Evolutionary conservation across 2,113 vertebrate species (phyloP).

Genomic region (Rhynchomys soricoides): DNA sequence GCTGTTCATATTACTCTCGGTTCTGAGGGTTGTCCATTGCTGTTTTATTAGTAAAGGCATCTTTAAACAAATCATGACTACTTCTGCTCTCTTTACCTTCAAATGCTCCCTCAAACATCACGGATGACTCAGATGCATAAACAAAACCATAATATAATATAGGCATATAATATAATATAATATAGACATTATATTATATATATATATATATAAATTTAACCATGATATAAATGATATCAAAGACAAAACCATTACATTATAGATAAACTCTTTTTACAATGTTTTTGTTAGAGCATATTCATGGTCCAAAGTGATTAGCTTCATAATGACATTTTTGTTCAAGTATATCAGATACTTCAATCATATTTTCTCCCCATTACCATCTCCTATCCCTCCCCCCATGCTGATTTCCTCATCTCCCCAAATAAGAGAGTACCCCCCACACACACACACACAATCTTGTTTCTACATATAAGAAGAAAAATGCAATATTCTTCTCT

Average conservation of each 20-base stretch:
- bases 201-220: no score
- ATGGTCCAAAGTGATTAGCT: not conserved
- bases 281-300: not conserved
- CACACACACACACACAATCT: not conserved
- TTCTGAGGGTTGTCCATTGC: not conserved
- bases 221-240: not conserved
- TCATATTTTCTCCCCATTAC: not conserved
- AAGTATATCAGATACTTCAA: not conserved
- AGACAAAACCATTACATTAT: not conserved
- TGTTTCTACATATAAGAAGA: not conserved
- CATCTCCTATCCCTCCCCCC: not conserved
- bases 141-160: no score
- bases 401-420: not conserved
- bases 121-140: not conserved
- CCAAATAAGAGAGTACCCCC: not conserved
- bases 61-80: constrained; percentile 51
- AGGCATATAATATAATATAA: no score
- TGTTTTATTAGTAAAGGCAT: constrained; percentile 39
- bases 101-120: not conserved
- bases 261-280: not conserved
- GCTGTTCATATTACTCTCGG: not conserved
- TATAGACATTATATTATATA: no score
- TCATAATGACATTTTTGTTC: not conserved
- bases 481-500: not conserved
- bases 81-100: not conserved